Evolutionary conservation across 2,797 vertebrate species (phyloP).

Genomic region (Hydrolagus colliei): DNA sequence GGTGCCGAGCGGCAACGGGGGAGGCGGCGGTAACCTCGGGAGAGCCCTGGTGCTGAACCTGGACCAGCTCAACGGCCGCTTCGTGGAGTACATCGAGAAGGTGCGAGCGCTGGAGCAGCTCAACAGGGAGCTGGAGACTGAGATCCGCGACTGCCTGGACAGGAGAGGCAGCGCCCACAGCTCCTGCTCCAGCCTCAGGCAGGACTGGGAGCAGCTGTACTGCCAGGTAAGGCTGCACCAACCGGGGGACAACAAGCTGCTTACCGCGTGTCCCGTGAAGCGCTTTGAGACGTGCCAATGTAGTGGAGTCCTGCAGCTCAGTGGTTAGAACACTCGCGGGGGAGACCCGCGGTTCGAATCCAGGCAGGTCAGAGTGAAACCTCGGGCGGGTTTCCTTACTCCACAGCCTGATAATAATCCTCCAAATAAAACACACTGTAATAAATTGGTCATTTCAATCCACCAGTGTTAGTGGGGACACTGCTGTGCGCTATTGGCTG

Average conservation of each 20-base stretch:
- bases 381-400: no score
- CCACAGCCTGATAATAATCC: no score
- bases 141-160: slow-evolving; percentile 74
- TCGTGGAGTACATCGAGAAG: slow-evolving; percentile 85
- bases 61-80: slow-evolving; percentile 59
- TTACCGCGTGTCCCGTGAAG: not conserved
- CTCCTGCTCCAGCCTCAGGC: slow-evolving; percentile 66
- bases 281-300: no score
- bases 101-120: slow-evolving; percentile 75
- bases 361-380: not conserved
- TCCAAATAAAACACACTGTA: no score
- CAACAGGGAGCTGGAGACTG: slow-evolving; percentile 80
- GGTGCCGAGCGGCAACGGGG: slow-evolving; percentile 51
- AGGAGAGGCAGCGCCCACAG: slow-evolving; percentile 64
- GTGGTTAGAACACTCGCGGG: not conserved
- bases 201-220: slow-evolving; percentile 80
- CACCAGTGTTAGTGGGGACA: no score
- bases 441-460: no score
- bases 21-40: slow-evolving; percentile 46
- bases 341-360: not conserved
- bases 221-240: slow-evolving; percentile 62
- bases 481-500: no score
- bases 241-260: not conserved
- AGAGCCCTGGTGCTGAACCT: slow-evolving; percentile 36
- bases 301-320: no score